Evolutionary conservation across 1,140 invertebrate species (phyloP).

Genomic region (Brachionus sp.): DNA sequence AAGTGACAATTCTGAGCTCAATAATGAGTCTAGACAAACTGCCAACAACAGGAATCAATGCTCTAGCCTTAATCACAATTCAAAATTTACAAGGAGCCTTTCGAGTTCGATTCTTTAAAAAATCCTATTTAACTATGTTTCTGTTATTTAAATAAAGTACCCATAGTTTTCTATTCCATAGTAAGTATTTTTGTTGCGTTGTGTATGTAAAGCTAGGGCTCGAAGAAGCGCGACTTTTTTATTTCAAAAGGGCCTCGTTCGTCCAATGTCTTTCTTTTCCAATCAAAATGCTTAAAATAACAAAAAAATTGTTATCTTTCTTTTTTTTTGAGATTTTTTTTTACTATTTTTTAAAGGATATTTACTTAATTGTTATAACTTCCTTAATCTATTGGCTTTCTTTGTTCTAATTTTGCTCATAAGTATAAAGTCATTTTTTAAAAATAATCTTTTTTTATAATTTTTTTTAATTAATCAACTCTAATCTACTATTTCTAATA

Average conservation of each 20-base stretch:
- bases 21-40: not conserved
- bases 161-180: not conserved
- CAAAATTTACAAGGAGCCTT: constrained; percentile 18
- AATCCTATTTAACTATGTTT: not conserved
- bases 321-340: not conserved
- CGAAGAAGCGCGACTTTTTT: not conserved
- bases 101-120: constrained; percentile 17
- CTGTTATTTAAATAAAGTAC: constrained; percentile 35
- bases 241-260: not conserved
- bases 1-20: not conserved
- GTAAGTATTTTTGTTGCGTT: constrained; percentile 29
- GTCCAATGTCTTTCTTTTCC: not conserved
- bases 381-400: constrained; percentile 4
- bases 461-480: not conserved
- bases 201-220: not conserved
- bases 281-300: not conserved
- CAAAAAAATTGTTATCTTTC: constrained; percentile 5
- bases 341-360: not conserved
- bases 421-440: not conserved
- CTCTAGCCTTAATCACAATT: constrained; percentile 5
- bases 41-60: constrained; percentile 1
- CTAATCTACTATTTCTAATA: not conserved
- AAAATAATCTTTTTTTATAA: not conserved
- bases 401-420: constrained; percentile 3
- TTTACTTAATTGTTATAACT: constrained; percentile 5